Evolutionary conservation across 2,888 invertebrate species (phyloP).

Genomic region (Ferrisia virgata): DNA sequence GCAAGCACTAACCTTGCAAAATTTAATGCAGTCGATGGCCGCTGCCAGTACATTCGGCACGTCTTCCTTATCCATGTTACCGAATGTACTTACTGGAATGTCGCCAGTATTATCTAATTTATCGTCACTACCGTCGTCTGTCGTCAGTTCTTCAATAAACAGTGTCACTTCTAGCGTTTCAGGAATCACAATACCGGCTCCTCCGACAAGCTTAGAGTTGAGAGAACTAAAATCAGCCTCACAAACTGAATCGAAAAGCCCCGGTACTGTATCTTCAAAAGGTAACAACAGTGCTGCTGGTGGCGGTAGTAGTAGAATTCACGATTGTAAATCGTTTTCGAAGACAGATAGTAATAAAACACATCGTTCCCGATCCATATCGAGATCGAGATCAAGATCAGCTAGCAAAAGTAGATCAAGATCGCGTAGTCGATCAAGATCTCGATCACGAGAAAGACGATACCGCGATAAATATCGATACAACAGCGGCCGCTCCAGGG

Average conservation of each 20-base stretch:
- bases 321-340: background rate
- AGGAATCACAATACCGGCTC: background rate
- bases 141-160: too few relatives aligned
- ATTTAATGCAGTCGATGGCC: conserved; percentile 51
- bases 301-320: background rate
- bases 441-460: conserved; percentile 48
- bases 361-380: background rate
- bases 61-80: conserved; percentile 6
- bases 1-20: conserved; percentile 52
- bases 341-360: background rate
- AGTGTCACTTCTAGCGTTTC: too few relatives aligned
- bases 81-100: background rate
- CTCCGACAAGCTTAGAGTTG: background rate
- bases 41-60: conserved; percentile 25
- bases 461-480: conserved; percentile 53
- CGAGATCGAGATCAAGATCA: conserved; percentile 9
- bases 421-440: conserved; percentile 49
- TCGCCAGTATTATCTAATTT: background rate
- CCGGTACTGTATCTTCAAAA: background rate
- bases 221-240: background rate
- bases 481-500: conserved; percentile 37
- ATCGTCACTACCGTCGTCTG: background rate
- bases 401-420: conserved; percentile 21
- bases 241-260: background rate
- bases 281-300: too few relatives aligned